Evolutionary conservation across 2,888 invertebrate genomes (phyloP), one percentile per base, ranked within the genome.

Genomic region (Dyspetes luteomarginatus): DNA sequence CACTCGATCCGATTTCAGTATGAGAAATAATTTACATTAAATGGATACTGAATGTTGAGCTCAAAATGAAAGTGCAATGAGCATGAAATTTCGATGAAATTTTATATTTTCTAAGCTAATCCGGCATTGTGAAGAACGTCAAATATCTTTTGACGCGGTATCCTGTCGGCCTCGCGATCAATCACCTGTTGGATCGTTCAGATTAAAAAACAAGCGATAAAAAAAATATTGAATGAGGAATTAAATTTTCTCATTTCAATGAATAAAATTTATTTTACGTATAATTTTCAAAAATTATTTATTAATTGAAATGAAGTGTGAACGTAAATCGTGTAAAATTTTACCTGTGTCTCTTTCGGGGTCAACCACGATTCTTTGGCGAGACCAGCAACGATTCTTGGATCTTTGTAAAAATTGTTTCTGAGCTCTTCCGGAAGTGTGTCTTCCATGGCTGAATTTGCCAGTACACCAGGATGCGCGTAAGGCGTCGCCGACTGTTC

Each of bases 281-380:
- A 55, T 50, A 26, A n/a, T n/a, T n/a, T 43, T 4, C 22, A 58
- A 43, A 69, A 69, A 30, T n/a, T 15, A 45, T 36, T 41, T 71
- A 41, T 36, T 30, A 56, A 36, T 43, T 22, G 17, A 28, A 22
- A 72, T 62, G 30, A 36, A 12, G n/a, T 1, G 22, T 52, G 26
- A 26, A 5, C 19, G 30, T 15, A 28, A 43, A 45, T n/a, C 12
- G 45, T 52, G 26, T 62, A 48, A 45, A 52, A 30, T 45, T 36
- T 73, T 84, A 91, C 92, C 80, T 95, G 95, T 93, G 95, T 95
- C 90, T 97, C 96, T 88, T 96, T 96, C 84, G 95, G 94, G 0
- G 94, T 94, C 84, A 96, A 94, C 96, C 96, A 96, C 0, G 97
- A 96, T 86, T 96, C 96, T 86, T 95, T 95, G 0, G 97, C 97